These are phyloP conservation scores for Matsumurasca onukii DNA, from an alignment of 1,140 invertebrate genomes.

Conservation along the genomic window DNA sequence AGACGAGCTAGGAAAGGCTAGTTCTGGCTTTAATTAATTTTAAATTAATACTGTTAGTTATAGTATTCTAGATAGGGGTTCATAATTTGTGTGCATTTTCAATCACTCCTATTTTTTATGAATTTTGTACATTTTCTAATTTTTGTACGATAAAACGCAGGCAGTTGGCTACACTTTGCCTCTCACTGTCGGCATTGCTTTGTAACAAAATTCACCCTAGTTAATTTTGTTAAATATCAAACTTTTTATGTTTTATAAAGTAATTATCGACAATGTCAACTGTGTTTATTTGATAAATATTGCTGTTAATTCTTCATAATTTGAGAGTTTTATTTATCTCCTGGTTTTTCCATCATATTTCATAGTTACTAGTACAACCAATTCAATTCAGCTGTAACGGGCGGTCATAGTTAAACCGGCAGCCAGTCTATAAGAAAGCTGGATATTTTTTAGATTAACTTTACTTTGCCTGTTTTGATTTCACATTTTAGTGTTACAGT, in stretches of 20 bases:
- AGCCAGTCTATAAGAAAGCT: too few relatives aligned
- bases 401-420: too few relatives aligned
- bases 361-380: too few relatives aligned
- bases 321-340: conserved; percentile 9
- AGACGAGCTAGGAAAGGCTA: conserved; percentile 28
- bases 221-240: conserved; percentile 34
- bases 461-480: too few relatives aligned
- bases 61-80: conserved; percentile 35
- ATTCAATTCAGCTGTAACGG: too few relatives aligned
- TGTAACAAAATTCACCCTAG: conserved; percentile 32
- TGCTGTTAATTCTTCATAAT: conserved; percentile 35
- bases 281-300: conserved; percentile 37
- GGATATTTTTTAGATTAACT: too few relatives aligned
- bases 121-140: conserved; percentile 37
- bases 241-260: conserved; percentile 36
- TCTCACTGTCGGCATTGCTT: conserved; percentile 30
- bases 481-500: too few relatives aligned
- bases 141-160: conserved; percentile 34
- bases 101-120: conserved; percentile 37
- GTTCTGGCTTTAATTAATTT: conserved; percentile 34
- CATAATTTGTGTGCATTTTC: conserved; percentile 36
- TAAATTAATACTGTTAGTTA: conserved; percentile 34
- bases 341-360: too few relatives aligned
- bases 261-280: conserved; percentile 34
- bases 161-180: conserved; percentile 21